Evolutionary conservation across 2,113 vertebrate genomes (phyloP), one percentile per base, ranked within the genome.

Genomic region (Rhipidura dahli): DNA sequence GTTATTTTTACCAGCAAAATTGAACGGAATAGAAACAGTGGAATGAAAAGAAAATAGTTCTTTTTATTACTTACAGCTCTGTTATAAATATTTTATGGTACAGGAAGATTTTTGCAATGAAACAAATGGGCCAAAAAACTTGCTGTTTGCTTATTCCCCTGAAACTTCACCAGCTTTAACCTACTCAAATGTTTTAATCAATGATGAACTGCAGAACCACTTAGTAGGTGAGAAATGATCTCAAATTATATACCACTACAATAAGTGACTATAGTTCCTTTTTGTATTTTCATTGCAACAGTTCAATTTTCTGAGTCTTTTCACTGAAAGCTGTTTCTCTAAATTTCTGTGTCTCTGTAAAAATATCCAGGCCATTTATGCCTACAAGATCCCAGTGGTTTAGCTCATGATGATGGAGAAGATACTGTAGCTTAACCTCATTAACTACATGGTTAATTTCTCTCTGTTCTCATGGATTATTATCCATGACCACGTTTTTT

Each of bases 101-200:
- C 1, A 8, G 22, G 26, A 86, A 56, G 68, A 83, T 50, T 90
- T 90, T 61, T 92, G 51, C 44, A 84, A 68, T 79, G 64, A 95
- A 97, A 81, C 49, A 89, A 94, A 93, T 53, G 37, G 83, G 60
- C 40, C 53, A 83, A 86, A 96, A 92, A 93, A 53, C 60, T 69
- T 81, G 26, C 60, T 89, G 71, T 92, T 92, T 81, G 31, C 60
- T 86, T 93, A 89, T 23, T 78, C 49, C 39, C 51, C 49, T 59
- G 60, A 86, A 93, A 92, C 39, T 89, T 94, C 72, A 86, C 42
- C 68, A 86, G 64, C 39, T 92, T 83, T 87, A 93, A 81, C 64
- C 45, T 70, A 40, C 40, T 61, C 18, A 56, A 63, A 81, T 44
- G 20, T 66, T 91, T 81, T 80, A 73, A 91, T 65, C 87, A 83